Evolutionary conservation across 1,140 invertebrate genomes (phyloP), one percentile per base, ranked within the genome.

Genomic region (Drosophila mayri): DNA sequence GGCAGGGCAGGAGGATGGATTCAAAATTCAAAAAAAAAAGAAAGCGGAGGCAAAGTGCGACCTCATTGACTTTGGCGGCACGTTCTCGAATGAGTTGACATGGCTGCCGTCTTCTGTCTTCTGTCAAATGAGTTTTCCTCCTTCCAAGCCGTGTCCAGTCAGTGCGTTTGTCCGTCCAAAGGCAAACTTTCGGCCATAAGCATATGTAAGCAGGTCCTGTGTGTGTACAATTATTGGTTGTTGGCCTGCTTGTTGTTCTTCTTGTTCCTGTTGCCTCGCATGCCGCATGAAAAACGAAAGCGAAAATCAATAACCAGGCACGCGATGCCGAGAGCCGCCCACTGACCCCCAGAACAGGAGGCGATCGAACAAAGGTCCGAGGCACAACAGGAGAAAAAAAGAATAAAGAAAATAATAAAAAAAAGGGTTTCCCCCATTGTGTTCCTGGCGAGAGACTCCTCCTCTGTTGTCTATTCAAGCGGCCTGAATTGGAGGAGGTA

Each of bases 251-350:
- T 62, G 57, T 66, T 60, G 40, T 76, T 25, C 4, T 68, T 65
- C 50, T 76, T 50, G 49, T 8, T 79, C 58, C 63, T 78, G 63
- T 63, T 70, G 60, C 49, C 54, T 88, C 73, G 80, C 84, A 83
- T 84, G 84, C 61, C 58, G 73, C 85, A 90, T 90, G 85, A 90
- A 90, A 88, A 90, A 90, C 81, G 86, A 90, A 90, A 90, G 86
- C 86, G 86, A 90, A 90, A 90, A 90, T 90, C 85, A 90, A 90
- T 90, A 90, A 59, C 44, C 54, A 73, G 71, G 78, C 85, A 90
- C 85, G 85, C 86, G 85, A 90, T 90, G 64, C 67, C 43, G 59
- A 90, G 78, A 40, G 49, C 71, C 71, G 40, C 75, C 73, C 73
- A 76, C 76, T 79, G 76, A 78, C 76, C 76, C 75, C 75, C 65